Base-by-base conservation (phyloP, 2,113 vertebrate species). In the Lathamus discolor region DNA sequence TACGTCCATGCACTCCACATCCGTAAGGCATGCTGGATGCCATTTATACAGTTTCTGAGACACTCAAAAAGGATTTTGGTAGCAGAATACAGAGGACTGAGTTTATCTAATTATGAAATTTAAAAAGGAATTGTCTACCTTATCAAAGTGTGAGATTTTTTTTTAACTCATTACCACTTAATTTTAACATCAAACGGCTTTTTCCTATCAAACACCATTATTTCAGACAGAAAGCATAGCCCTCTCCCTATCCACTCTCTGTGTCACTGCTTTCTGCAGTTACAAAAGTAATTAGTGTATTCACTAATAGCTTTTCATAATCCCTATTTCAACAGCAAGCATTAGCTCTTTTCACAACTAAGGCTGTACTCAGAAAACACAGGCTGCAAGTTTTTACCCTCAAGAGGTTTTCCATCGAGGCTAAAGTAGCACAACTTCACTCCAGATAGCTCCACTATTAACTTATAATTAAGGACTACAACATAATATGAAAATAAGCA, bases 231-330 rank as follows among this genome's bases (percentile, higher is more conserved):
- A 74, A 52, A 43, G 33, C 1, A 2, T 0, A 80, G 37, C 24
- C 8, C 18, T 69, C 51, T 84, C 27, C 28, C 31, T 15, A 25
- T 46, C 15, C 49, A 87, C 12, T 66, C 54, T 51, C 43, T 64
- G 17, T 54, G 16, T 29, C 75, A 63, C 5, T 67, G 41, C 25
- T 48, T 90, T 90, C 59, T 79, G 37, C 39, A 91, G 28, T 20
- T 74, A 59, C 7, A 68, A 46, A 87, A 84, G 62, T 59, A 86
- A 70, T 35, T 80, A 83, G 10, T 48, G 8, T 80, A 81, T 77
- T 72, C 88, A 48, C 43, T 72, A 86, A 86, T 8, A 86, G 73
- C 4, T 8, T 23, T 70, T 72, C 55, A 86, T 61, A 95, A 94
- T 75, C 25, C 25, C 23, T 77, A 14, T 39, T 90, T 92, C 76